A percentile compares a stretch with the other conserved stretches of the same genome.
These are phyloP conservation scores for Crenichthys baileyi DNA, from an alignment of 2,797 vertebrate genomes.

Conservation along the genomic window DNA sequence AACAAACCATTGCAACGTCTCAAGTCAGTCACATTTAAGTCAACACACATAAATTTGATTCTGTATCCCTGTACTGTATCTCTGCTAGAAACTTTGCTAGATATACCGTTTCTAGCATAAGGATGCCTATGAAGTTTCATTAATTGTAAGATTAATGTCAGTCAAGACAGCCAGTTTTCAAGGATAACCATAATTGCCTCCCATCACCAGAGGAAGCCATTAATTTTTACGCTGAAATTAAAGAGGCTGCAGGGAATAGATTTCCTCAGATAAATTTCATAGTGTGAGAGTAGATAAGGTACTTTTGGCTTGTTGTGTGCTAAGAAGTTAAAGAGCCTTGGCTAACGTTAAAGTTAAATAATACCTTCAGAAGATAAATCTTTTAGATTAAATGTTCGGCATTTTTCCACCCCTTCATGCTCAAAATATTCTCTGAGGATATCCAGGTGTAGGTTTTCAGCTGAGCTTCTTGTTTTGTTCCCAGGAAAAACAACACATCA, in stretches of 20 bases:
- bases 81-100: constrained; percentile 25
- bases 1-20: constrained; percentile 4
- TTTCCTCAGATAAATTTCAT: constrained; percentile 46
- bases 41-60: constrained; percentile 30
- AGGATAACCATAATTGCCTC: constrained; percentile 49
- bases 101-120: constrained; percentile 3
- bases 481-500: constrained; percentile 31
- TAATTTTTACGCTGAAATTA: constrained; percentile 61
- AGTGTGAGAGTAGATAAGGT: constrained; percentile 44
- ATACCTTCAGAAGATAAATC: constrained; percentile 65
- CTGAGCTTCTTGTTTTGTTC: constrained; percentile 44
- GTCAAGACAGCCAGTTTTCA: constrained; percentile 37
- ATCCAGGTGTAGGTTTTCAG: constrained; percentile 52
- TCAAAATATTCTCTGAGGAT: constrained; percentile 44
- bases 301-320: constrained; percentile 38
- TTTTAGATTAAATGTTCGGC: constrained; percentile 43
- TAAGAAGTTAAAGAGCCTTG: constrained; percentile 46
- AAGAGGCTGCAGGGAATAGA: constrained; percentile 52
- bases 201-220: constrained; percentile 62
- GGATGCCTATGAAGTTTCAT: constrained; percentile 39
- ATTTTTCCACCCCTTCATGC: constrained; percentile 5
- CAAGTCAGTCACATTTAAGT: neutral
- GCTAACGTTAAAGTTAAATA: constrained; percentile 44
- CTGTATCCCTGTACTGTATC: constrained; percentile 12
- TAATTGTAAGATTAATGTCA: constrained; percentile 55